These are phyloP conservation scores for Sapajus apella DNA, from an alignment of 2,113 vertebrate genomes.

Conservation along the genomic window DNA sequence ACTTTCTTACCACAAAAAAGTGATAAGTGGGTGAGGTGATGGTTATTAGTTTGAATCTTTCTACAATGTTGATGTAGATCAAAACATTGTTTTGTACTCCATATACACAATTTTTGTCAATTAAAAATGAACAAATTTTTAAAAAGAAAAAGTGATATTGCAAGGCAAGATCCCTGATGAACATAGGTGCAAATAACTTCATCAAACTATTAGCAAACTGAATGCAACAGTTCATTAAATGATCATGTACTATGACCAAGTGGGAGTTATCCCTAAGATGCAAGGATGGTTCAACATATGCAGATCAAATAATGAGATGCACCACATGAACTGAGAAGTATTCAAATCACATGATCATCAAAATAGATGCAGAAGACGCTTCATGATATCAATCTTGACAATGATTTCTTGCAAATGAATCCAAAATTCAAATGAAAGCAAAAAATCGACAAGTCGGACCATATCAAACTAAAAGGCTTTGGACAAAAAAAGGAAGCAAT, in stretches of 20 bases:
- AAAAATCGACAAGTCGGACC: neutral
- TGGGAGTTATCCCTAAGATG: neutral
- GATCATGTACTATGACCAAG: neutral
- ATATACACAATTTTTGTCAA: neutral
- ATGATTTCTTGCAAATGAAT: neutral
- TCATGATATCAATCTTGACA: neutral
- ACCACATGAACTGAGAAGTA: neutral
- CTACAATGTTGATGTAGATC: neutral
- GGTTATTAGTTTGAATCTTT: neutral
- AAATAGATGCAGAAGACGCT: neutral
- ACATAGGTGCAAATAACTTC: neutral
- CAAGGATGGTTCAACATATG: neutral
- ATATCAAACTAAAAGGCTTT: neutral
- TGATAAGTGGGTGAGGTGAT: neutral
- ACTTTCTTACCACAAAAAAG: neutral
- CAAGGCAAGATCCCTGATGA: neutral
- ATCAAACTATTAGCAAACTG: neutral
- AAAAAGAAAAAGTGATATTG: neutral
- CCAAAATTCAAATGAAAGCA: neutral
- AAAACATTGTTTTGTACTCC: neutral
- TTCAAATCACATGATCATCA: neutral
- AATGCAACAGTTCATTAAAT: neutral
- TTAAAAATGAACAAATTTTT: neutral
- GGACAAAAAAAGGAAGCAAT: neutral
- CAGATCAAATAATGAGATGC: neutral